Percentiles rank a stretch among this genome's conserved stretches.
phyloP scores from a whole-genome alignment of 37 sponge, comb jelly and placozoan genomes.

The Spongia lamella region DNA sequence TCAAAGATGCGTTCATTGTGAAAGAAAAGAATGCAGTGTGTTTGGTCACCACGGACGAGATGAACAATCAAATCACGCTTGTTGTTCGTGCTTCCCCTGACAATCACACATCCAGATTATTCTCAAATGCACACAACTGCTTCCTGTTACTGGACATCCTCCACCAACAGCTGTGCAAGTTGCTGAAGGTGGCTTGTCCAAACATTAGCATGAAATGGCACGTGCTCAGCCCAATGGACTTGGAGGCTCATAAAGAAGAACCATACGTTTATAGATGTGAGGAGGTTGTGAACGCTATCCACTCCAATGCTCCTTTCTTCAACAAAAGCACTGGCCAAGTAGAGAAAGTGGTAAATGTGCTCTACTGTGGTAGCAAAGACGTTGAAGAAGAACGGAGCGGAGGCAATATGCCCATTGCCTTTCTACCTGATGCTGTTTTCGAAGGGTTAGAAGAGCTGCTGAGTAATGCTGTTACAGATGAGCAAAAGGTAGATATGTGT shows the following conservation, averaged over 20 bases:
- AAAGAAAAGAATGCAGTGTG: conserved; percentile 26
- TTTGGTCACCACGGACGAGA: conserved; percentile 19
- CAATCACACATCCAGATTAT: neutral
- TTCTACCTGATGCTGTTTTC: conserved; percentile 37
- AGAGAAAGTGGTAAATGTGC: conserved; percentile 46
- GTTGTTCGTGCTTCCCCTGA: conserved; percentile 46
- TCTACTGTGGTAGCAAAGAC: conserved; percentile 51
- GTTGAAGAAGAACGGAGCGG: conserved; percentile 14
- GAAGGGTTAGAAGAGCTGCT: conserved; percentile 45
- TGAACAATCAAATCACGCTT: conserved; percentile 11
- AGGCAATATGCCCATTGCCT: conserved; percentile 34
- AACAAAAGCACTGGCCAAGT: conserved; percentile 13
- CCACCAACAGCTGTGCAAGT: conserved; percentile 36
- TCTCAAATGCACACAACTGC: conserved; percentile 11
- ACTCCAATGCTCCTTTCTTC: neutral
- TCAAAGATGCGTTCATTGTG: conserved; percentile 57
- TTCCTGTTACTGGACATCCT: conserved; percentile 46
- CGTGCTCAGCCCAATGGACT: conserved; percentile 56
- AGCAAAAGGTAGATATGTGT: conserved; percentile 32
- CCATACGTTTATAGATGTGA: conserved; percentile 47
- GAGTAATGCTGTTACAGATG: too few species aligned
- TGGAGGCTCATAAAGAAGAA: conserved; percentile 18
- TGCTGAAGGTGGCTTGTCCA: conserved; percentile 52
- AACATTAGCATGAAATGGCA: conserved; percentile 41
- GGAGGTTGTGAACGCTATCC: conserved; percentile 38